Evolutionary conservation across 2,113 vertebrate species (phyloP).

Genomic region (Dinomys branickii): DNA sequence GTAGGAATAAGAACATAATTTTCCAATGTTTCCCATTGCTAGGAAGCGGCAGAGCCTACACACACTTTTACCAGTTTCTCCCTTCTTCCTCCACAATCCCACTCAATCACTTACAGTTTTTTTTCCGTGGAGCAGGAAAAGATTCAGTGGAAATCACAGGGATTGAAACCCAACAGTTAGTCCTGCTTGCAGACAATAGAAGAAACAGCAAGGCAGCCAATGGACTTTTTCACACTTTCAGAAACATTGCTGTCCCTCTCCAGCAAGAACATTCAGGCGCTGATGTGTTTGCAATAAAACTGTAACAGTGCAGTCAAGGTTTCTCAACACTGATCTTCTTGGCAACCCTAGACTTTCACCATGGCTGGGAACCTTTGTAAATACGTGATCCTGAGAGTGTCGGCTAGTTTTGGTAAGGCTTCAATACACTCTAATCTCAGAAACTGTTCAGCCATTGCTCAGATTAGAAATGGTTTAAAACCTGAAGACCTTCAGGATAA

Average conservation of each 20-base stretch:
- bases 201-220: background rate
- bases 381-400: background rate
- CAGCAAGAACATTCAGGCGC: background rate
- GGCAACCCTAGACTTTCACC: background rate
- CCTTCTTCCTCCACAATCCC: background rate
- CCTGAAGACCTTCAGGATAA: background rate
- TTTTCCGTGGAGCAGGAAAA: background rate
- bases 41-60: background rate
- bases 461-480: background rate
- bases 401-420: background rate
- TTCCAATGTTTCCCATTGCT: accelerated
- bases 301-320: background rate
- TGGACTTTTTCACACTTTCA: background rate
- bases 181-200: background rate
- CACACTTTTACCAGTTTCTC: background rate
- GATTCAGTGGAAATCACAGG: background rate
- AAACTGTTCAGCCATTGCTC: background rate
- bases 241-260: background rate
- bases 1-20: background rate
- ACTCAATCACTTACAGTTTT: background rate
- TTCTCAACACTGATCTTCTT: background rate
- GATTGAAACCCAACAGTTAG: background rate
- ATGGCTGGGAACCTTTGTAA: background rate
- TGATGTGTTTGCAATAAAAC: background rate
- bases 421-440: background rate